Percentiles rank a stretch among this genome's conserved stretches.
phyloP scores from a whole-genome alignment of 2,113 vertebrate genomes.

The Lamprotornis superbus region DNA sequence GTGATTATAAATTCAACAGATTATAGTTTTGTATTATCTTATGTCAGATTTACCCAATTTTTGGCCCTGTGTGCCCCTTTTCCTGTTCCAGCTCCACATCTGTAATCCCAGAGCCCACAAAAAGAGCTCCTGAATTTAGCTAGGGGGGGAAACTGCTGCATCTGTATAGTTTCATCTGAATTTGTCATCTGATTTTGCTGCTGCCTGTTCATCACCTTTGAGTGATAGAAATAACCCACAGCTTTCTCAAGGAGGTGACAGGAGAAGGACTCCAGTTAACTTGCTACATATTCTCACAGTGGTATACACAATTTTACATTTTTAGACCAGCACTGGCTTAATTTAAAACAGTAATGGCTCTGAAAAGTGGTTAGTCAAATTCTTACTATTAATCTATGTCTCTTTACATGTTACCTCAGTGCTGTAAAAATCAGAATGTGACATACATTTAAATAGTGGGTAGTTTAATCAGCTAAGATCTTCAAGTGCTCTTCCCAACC shows the following conservation, averaged over 20 bases:
- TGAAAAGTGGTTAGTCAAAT: background rate
- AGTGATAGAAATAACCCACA: constrained; percentile 48
- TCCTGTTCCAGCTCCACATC: background rate
- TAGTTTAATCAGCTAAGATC: constrained; percentile 21
- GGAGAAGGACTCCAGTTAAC: constrained; percentile 24
- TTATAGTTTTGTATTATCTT: constrained; percentile 24
- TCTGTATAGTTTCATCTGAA: constrained; percentile 17
- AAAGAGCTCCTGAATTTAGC: constrained; percentile 32
- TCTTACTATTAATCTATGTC: background rate
- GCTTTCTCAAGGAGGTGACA: constrained; percentile 27
- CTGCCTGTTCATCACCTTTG: constrained; percentile 42
- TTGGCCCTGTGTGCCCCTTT: background rate
- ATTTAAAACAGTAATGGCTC: background rate
- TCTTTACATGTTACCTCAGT: background rate
- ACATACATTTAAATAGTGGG: background rate
- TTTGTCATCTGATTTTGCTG: constrained; percentile 21
- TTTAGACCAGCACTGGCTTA: background rate
- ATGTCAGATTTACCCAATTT: constrained; percentile 28
- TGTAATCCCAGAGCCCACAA: background rate
- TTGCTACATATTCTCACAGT: background rate
- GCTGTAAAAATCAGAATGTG: background rate
- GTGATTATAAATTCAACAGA: background rate
- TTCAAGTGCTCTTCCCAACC: background rate
- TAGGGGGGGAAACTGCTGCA: background rate
- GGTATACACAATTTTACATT: background rate